Conservation (phyloP, 2,113 vertebrate genomes). For the Dicaeum eximium region DNA sequence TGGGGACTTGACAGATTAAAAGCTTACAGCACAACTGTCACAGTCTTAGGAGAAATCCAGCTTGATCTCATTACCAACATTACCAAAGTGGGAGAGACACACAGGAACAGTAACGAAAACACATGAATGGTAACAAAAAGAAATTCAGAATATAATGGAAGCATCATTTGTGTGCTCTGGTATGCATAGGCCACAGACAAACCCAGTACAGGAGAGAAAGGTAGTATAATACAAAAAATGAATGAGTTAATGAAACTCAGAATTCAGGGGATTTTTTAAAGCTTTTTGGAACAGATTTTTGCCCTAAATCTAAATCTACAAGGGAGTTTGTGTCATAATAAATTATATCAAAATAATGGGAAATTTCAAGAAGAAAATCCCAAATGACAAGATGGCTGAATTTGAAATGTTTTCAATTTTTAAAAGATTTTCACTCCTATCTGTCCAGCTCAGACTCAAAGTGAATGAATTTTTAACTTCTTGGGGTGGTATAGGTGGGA, state of each 20-base stretch:
- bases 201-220: neutral
- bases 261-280: neutral
- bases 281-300: neutral
- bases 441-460: neutral
- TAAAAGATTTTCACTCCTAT: neutral
- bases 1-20: neutral
- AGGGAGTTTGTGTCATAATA: neutral
- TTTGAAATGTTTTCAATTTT: conserved; percentile 11
- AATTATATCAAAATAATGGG: neutral
- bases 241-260: neutral
- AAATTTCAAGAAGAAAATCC: neutral
- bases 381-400: neutral
- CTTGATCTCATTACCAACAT: conserved; percentile 26
- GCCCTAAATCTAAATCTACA: neutral
- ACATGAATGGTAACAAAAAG: neutral
- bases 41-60: neutral
- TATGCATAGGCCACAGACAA: neutral
- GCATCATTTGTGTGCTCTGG: neutral
- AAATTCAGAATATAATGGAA: neutral
- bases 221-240: neutral
- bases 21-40: neutral
- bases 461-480: neutral
- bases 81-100: neutral
- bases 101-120: neutral
- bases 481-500: neutral